These are phyloP conservation scores for Cyphomyrmex costatus DNA, from an alignment of 1,140 invertebrate species.

Conservation along the genomic window DNA sequence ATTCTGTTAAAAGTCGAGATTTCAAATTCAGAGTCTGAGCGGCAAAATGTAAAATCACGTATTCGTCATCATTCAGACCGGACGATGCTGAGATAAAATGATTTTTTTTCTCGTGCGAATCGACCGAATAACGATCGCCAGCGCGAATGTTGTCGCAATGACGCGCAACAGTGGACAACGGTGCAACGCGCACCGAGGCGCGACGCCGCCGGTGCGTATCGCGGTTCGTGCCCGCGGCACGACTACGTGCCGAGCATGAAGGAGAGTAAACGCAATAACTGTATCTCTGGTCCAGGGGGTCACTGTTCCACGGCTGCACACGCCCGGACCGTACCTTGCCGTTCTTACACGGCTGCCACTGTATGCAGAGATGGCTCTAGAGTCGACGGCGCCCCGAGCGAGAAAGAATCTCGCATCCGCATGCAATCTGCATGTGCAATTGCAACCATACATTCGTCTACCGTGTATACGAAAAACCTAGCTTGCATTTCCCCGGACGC, in stretches of 20 bases:
- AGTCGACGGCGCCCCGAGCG: not conserved
- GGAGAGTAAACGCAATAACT: slow-evolving; percentile 77
- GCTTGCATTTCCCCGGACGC: not conserved
- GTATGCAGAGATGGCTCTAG: slow-evolving; percentile 39
- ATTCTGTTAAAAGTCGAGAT: not conserved
- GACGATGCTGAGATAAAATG: slow-evolving; percentile 3
- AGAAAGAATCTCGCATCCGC: not conserved
- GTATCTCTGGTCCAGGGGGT: slow-evolving; percentile 76
- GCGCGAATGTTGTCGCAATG: slow-evolving; percentile 46
- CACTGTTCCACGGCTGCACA: slow-evolving; percentile 72
- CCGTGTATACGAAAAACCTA: not conserved
- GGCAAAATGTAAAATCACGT: not conserved
- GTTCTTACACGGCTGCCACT: slow-evolving; percentile 45
- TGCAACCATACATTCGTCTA: not conserved
- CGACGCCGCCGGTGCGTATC: slow-evolving; percentile 24
- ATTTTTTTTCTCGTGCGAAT: slow-evolving; percentile 28
- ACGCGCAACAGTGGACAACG: slow-evolving; percentile 70
- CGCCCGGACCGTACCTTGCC: slow-evolving; percentile 63
- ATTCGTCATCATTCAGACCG: not conserved
- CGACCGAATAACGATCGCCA: slow-evolving; percentile 49
- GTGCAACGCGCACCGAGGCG: slow-evolving; percentile 58
- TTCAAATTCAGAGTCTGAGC: not conserved
- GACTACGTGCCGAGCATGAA: slow-evolving; percentile 71
- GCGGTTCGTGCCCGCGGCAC: slow-evolving; percentile 27
- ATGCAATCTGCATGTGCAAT: not conserved